These are phyloP conservation scores for Phaonia tiefii DNA, from an alignment of 2,888 invertebrate genomes.

Conservation along the genomic window DNA sequence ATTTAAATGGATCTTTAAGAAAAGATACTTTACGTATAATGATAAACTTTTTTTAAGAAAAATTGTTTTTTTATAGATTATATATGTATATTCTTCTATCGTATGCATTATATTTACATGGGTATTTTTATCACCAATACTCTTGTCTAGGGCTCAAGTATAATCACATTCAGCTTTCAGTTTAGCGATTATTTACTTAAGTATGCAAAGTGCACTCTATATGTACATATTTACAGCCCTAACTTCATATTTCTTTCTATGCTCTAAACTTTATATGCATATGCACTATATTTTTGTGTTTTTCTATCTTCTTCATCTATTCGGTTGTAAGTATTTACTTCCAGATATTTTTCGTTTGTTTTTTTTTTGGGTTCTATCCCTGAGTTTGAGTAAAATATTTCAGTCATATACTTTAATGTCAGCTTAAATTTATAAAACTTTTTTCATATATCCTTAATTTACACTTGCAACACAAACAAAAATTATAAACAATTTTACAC, in stretches of 20 bases:
- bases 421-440: conserved; percentile 7
- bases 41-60: too few species aligned
- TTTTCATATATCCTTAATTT: too few species aligned
- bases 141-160: neutral
- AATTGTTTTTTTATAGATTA: too few species aligned
- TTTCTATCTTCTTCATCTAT: neutral
- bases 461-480: too few species aligned
- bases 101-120: too few species aligned
- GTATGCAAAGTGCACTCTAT: conserved; percentile 7
- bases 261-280: neutral
- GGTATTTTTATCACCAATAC: too few species aligned
- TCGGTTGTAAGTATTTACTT: conserved; percentile 2
- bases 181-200: conserved; percentile 9
- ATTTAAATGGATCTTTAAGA: too few species aligned
- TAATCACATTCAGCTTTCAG: neutral
- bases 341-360: conserved; percentile 3
- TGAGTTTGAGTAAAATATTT: conserved; percentile 40
- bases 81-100: too few species aligned
- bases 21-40: too few species aligned
- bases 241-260: too few species aligned
- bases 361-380: conserved; percentile 30
- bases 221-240: too few species aligned
- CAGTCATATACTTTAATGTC: conserved; percentile 37
- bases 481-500: conserved; percentile 17
- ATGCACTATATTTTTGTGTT: conserved; percentile 16